Percentiles rank a stretch among this genome's conserved stretches.
These are phyloP conservation scores for Troides oblongomaculatus DNA, from an alignment of 2,888 invertebrate genomes.

Conservation along the genomic window DNA sequence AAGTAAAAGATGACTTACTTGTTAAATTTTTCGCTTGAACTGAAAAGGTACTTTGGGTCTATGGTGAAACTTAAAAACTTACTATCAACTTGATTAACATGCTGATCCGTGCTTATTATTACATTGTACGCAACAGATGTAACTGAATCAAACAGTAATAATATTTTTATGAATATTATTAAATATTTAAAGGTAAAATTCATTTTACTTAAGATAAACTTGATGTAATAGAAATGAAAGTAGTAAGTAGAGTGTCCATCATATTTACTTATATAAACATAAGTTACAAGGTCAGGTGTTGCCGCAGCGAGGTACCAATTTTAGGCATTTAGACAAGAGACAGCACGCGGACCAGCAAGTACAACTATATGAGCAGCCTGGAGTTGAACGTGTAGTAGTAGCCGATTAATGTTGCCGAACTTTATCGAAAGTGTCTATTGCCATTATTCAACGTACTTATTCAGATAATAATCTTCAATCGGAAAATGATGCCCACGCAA, in stretches of 20 bases:
- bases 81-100: slow-evolving; percentile 83
- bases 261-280: slow-evolving; percentile 27
- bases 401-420: no score
- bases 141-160: slow-evolving; percentile 32
- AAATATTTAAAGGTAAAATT: slow-evolving; percentile 20
- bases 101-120: slow-evolving; percentile 81
- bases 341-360: neutral
- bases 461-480: no score
- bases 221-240: slow-evolving; percentile 27
- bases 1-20: slow-evolving; percentile 31
- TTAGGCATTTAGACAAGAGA: slow-evolving; percentile 16
- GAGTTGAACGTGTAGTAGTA: no score
- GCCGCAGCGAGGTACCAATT: slow-evolving; percentile 37
- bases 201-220: slow-evolving; percentile 13
- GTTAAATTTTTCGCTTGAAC: slow-evolving; percentile 54
- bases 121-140: slow-evolving; percentile 73
- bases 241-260: neutral
- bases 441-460: no score
- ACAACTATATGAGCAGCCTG: neutral
- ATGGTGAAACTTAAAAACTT: slow-evolving; percentile 87
- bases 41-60: slow-evolving; percentile 83
- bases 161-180: slow-evolving; percentile 18
- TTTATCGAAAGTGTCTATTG: no score
- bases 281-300: slow-evolving; percentile 37
- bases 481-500: no score